These are phyloP conservation scores for Balaeniceps rex DNA, from an alignment of 2,113 vertebrate species.

Conservation along the genomic window DNA sequence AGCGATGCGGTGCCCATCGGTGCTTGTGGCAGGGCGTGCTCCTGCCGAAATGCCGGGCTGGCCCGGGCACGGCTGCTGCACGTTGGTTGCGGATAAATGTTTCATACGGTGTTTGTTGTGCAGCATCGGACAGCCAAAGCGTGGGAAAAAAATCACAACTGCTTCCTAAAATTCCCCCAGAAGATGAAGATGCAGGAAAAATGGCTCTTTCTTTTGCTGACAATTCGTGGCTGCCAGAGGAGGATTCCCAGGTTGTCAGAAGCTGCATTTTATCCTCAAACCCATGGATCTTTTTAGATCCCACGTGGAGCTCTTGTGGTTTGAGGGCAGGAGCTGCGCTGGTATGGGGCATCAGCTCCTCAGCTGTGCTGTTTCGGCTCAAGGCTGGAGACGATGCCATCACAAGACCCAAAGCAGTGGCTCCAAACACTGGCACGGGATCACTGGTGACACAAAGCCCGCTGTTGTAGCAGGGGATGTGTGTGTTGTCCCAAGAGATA, in stretches of 20 bases:
- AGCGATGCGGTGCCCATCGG: too few relatives aligned
- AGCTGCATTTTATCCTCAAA: background rate
- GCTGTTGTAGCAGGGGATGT: accelerated
- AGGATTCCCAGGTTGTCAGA: background rate
- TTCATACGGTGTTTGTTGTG: background rate
- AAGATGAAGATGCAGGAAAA: background rate
- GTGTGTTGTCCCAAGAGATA: too few relatives aligned
- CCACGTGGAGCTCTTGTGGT: accelerated
- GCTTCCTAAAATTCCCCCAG: background rate
- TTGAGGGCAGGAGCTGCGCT: background rate
- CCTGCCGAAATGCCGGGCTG: background rate
- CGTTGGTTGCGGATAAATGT: background rate
- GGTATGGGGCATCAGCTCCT: background rate
- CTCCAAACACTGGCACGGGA: background rate
- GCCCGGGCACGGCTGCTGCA: background rate
- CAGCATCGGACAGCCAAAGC: background rate
- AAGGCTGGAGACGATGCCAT: background rate
- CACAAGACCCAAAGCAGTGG: background rate
- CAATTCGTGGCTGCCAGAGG: background rate
- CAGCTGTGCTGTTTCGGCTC: background rate
- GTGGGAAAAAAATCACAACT: background rate
- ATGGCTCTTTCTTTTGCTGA: background rate
- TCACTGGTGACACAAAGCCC: background rate
- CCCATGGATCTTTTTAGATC: background rate
- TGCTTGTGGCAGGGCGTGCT: background rate